Conservation (phyloP, 1,140 invertebrate species). For the Cydia strobilella region DNA sequence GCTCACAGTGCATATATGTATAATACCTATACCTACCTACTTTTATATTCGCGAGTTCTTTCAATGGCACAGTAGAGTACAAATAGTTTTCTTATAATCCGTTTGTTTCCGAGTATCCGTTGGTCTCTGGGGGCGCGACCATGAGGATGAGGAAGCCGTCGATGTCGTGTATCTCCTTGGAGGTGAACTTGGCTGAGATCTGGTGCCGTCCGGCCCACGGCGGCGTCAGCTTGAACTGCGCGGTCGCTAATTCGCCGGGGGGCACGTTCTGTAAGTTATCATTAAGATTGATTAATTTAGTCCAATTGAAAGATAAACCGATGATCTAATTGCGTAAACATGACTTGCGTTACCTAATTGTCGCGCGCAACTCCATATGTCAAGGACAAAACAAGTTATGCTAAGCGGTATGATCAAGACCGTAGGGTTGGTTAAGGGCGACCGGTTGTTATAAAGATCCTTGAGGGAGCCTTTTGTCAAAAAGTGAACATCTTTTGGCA, state of each 20-base stretch:
- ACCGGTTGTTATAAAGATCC: too few species aligned
- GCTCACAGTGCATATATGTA: too few species aligned
- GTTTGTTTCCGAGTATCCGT: constrained; percentile 53
- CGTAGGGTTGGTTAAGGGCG: too few species aligned
- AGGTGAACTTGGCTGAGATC: constrained; percentile 90
- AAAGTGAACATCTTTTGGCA: too few species aligned
- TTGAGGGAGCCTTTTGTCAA: too few species aligned
- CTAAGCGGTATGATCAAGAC: too few species aligned
- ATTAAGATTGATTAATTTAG: background rate
- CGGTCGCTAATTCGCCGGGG: constrained; percentile 83
- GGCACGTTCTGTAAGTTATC: constrained; percentile 77
- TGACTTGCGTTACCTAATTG: too few species aligned
- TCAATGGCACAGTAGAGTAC: background rate
- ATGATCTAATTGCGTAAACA: too few species aligned
- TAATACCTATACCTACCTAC: too few species aligned
- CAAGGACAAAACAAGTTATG: too few species aligned
- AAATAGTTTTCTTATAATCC: background rate
- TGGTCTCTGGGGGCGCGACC: constrained; percentile 60
- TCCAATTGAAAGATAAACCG: too few species aligned
- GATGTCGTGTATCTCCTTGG: constrained; percentile 90
- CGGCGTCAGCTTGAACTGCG: constrained; percentile 86
- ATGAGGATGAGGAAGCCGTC: constrained; percentile 87
- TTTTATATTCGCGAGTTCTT: background rate
- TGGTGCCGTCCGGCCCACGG: constrained; percentile 86
- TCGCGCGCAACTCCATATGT: too few species aligned